Evolutionary conservation across 2,113 vertebrate genomes (phyloP).

Genomic region (Gallinago jamesoni): DNA sequence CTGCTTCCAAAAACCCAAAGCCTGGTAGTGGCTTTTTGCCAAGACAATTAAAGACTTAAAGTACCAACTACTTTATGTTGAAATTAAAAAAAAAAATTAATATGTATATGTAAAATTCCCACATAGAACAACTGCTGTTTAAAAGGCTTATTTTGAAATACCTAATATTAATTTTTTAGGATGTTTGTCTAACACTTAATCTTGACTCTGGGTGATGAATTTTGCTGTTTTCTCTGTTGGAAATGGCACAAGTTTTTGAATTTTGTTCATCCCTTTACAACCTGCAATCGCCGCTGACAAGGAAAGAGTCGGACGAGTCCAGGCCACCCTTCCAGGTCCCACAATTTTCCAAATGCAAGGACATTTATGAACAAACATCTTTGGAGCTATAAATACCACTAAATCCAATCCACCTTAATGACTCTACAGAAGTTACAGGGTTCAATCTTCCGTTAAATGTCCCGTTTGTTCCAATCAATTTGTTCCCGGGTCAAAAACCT

Average conservation of each 20-base stretch:
- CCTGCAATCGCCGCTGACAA: neutral
- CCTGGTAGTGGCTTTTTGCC: neutral
- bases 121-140: neutral
- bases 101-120: neutral
- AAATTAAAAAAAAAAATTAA: neutral
- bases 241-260: neutral
- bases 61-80: neutral
- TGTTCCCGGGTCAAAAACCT: neutral
- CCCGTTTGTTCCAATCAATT: neutral
- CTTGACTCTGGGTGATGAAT: neutral
- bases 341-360: neutral
- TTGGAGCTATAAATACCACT: neutral
- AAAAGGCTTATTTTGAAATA: neutral
- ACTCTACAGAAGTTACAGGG: fast-evolving
- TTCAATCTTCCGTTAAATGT: neutral
- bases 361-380: neutral
- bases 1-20: constrained; percentile 5
- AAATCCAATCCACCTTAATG: neutral
- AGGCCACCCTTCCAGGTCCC: neutral
- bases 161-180: neutral
- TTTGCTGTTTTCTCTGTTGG: neutral
- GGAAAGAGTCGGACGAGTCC: neutral
- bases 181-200: neutral
- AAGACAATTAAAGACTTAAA: neutral
- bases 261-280: neutral